These are phyloP conservation scores for Caenorhabditis sp. DNA, from an alignment of 2,888 invertebrate species.

Conservation along the genomic window DNA sequence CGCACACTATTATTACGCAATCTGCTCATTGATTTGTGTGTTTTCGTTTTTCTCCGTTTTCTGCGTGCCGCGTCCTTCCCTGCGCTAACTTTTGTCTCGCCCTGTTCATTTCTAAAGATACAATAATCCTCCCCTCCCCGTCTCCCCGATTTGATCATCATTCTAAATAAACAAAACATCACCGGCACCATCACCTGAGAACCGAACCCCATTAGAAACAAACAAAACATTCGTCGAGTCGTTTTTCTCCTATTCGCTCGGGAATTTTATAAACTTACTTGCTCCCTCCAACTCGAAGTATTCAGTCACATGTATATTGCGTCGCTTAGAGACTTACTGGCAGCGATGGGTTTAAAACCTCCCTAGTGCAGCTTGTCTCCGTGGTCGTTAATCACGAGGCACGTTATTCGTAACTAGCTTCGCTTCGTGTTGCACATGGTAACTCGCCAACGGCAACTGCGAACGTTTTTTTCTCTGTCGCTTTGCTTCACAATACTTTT, in stretches of 20 bases:
- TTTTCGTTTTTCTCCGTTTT: not conserved
- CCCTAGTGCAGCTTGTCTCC: not conserved
- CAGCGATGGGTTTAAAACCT: conserved; percentile 6
- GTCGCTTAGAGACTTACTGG: not conserved
- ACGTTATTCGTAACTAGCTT: conserved; percentile 6
- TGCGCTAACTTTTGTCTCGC: not conserved
- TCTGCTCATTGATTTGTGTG: not conserved
- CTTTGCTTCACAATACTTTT: not conserved
- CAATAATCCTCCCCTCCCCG: no score
- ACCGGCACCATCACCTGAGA: no score
- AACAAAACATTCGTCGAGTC: not conserved
- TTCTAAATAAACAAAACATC: not conserved
- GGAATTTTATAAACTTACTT: no score
- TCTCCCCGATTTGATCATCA: no score
- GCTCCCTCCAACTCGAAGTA: not conserved
- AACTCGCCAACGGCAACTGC: not conserved
- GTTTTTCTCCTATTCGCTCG: no score
- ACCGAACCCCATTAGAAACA: not conserved
- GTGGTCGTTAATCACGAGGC: conserved; percentile 8
- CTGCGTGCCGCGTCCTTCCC: not conserved
- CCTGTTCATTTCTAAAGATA: not conserved
- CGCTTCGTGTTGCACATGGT: conserved; percentile 5
- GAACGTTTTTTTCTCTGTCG: conserved; percentile 3
- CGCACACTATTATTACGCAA: no score
- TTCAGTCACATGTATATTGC: not conserved